A percentile compares a stretch with the other conserved stretches of the same genome.
Conservation (phyloP, 2,797 vertebrate genomes). For the Hippocampus kuda region DNA sequence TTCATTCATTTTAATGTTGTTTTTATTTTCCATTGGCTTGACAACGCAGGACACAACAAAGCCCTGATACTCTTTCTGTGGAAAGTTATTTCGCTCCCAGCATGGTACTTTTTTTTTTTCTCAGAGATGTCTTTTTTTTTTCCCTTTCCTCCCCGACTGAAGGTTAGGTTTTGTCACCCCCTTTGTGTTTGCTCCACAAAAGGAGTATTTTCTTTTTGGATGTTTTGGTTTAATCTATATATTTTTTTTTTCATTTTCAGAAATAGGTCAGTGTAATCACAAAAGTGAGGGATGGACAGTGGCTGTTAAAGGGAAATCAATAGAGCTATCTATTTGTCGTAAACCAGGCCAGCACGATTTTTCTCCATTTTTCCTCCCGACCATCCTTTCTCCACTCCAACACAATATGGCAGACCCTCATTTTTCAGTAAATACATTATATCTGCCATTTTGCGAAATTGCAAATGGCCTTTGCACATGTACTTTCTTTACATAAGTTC, state of each 20-base stretch:
- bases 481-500: slow-evolving; percentile 65
- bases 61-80: slow-evolving; percentile 40
- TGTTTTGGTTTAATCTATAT: slow-evolving; percentile 71
- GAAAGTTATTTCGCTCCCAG: slow-evolving; percentile 65
- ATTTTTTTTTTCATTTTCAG: slow-evolving; percentile 47
- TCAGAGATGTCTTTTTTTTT: slow-evolving; percentile 46
- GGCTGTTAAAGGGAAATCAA: slow-evolving; percentile 72
- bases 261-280: slow-evolving; percentile 78
- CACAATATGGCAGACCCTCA: slow-evolving; percentile 64
- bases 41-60: slow-evolving; percentile 35
- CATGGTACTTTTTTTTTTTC: slow-evolving; percentile 51
- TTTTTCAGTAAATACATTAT: slow-evolving; percentile 66
- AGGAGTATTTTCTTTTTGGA: slow-evolving; percentile 66
- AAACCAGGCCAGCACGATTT: slow-evolving; percentile 74
- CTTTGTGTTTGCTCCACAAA: slow-evolving; percentile 66
- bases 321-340: slow-evolving; percentile 78
- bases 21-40: slow-evolving; percentile 35
- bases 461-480: slow-evolving; percentile 63
- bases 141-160: slow-evolving; percentile 41
- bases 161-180: slow-evolving; percentile 67
- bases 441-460: slow-evolving; percentile 66
- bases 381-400: slow-evolving; percentile 54
- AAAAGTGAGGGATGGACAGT: slow-evolving; percentile 69
- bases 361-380: slow-evolving; percentile 62
- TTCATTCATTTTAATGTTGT: slow-evolving; percentile 27